phyloP scores from a whole-genome alignment of 2,888 invertebrate genomes.

The Maniola hyperantus region DNA sequence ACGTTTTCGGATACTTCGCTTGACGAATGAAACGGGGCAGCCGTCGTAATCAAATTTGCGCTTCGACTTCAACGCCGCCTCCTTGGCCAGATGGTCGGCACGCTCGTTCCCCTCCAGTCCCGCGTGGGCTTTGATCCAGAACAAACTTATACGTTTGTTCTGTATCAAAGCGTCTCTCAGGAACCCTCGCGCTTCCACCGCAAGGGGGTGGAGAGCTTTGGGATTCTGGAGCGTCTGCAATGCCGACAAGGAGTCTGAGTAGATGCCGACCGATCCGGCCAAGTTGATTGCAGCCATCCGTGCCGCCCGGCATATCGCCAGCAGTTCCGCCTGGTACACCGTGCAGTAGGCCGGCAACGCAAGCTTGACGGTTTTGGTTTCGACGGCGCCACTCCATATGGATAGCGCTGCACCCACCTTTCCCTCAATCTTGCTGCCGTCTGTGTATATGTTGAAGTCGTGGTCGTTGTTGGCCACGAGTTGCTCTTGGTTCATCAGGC shows the following conservation, averaged over 20 bases:
- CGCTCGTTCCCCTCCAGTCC: slow-evolving; percentile 25
- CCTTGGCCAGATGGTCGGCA: slow-evolving; percentile 30
- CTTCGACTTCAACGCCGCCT: slow-evolving; percentile 16
- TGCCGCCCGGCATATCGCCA: not conserved
- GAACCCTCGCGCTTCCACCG: not conserved
- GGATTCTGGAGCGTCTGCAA: not conserved
- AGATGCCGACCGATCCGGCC: not conserved
- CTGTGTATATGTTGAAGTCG: too few species aligned
- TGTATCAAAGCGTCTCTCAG: not conserved
- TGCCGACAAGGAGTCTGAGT: not conserved
- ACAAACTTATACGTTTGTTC: not conserved
- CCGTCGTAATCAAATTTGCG: slow-evolving; percentile 4
- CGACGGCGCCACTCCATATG: not conserved
- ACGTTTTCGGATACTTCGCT: not conserved
- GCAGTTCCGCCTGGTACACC: not conserved
- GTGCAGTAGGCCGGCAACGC: not conserved
- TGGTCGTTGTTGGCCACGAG: too few species aligned
- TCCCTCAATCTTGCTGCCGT: not conserved
- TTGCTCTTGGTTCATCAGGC: too few species aligned
- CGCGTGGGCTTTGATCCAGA: slow-evolving; percentile 21
- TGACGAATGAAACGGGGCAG: not conserved
- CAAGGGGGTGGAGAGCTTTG: not conserved
- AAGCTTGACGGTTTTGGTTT: slow-evolving; percentile 3
- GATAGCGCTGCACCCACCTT: not conserved
- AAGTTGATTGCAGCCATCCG: not conserved